A percentile compares a stretch with the other conserved stretches of the same genome.
Conservation (phyloP, 1,140 invertebrate genomes). For the Diuraphis noxia region DNA sequence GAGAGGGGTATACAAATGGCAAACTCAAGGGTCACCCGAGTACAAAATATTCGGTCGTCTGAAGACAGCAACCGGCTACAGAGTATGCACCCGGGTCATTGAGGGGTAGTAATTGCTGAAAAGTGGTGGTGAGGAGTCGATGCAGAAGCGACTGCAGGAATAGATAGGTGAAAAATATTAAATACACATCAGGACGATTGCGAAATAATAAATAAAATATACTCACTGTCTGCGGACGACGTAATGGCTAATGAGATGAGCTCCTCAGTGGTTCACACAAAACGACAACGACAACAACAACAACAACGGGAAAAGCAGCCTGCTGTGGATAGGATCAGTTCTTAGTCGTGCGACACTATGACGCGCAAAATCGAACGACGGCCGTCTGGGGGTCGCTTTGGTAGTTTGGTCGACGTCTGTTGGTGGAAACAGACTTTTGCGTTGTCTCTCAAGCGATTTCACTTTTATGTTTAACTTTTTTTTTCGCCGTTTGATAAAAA, state of each 20-base stretch:
- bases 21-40: background rate
- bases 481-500: conserved; percentile 37
- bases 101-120: background rate
- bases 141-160: no score
- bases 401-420: background rate
- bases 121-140: background rate
- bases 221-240: background rate
- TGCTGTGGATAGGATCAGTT: background rate
- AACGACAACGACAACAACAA: background rate
- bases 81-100: background rate
- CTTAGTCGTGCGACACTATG: background rate
- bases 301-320: background rate
- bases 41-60: background rate
- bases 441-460: conserved; percentile 1
- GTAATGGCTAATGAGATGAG: background rate
- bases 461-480: background rate
- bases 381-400: background rate
- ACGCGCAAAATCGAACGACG: background rate
- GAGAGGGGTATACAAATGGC: no score
- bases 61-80: background rate
- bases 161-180: background rate
- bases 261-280: background rate
- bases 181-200: background rate
- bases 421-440: background rate
- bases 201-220: background rate